Conservation (phyloP, 2,113 vertebrate genomes). For the Tenrec ecaudatus region DNA sequence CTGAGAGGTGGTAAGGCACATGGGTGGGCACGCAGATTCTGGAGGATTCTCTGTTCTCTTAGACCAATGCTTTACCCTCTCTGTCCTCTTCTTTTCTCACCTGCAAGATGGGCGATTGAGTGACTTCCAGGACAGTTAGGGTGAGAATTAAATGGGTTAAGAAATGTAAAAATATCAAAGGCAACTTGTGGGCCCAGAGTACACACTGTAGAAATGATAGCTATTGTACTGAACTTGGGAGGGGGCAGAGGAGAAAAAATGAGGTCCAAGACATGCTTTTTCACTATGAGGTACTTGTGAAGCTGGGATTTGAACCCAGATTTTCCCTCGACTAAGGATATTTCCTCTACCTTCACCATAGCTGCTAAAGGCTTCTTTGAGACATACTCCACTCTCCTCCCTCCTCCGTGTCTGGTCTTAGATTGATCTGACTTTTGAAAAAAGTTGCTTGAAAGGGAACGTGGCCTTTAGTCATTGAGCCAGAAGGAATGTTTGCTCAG, state of each 20-base stretch:
- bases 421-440: background rate
- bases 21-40: background rate
- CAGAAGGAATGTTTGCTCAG: background rate
- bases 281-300: background rate
- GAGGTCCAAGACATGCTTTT: background rate
- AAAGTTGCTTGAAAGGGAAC: background rate
- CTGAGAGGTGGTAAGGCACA: background rate
- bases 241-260: background rate
- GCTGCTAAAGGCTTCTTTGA: background rate
- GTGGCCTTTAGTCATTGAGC: background rate
- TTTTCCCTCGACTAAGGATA: background rate
- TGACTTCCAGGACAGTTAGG: background rate
- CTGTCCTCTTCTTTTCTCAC: background rate
- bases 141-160: background rate
- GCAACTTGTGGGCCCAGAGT: background rate
- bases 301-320: background rate
- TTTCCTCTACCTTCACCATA: background rate
- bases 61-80: background rate
- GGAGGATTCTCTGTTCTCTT: background rate
- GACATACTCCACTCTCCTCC: background rate
- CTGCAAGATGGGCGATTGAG: background rate
- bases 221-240: background rate
- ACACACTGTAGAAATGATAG: background rate
- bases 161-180: background rate
- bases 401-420: too few species aligned